These are phyloP conservation scores for Dascillus cervinus DNA, from an alignment of 2,888 invertebrate genomes.

Conservation along the genomic window DNA sequence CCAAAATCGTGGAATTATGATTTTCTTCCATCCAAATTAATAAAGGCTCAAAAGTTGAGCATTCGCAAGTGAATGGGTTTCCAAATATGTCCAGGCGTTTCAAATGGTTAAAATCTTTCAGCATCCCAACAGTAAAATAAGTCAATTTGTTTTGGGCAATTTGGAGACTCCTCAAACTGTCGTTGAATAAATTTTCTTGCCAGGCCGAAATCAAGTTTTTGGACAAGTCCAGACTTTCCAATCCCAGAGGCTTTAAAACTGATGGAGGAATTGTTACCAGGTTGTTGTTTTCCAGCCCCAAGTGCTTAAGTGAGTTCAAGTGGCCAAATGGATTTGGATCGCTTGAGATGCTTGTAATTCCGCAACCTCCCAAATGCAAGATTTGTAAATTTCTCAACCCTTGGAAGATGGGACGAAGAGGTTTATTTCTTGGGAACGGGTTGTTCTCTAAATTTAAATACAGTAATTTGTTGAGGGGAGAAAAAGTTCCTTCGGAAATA, in stretches of 20 bases:
- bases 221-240: conserved; percentile 46
- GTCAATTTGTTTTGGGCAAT: conserved; percentile 50
- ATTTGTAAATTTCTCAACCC: conserved; percentile 46
- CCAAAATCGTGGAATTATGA: conserved; percentile 25
- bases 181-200: conserved; percentile 48
- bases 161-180: conserved; percentile 39
- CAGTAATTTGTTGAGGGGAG: conserved; percentile 40
- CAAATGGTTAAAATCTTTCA: conserved; percentile 47
- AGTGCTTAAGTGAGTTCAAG: conserved; percentile 45
- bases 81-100: conserved; percentile 44
- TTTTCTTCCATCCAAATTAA: conserved; percentile 43
- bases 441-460: conserved; percentile 51
- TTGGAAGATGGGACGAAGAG: conserved; percentile 38
- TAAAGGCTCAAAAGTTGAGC: conserved; percentile 43
- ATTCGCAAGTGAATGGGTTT: conserved; percentile 52
- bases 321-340: conserved; percentile 47
- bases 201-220: conserved; percentile 48
- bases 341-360: conserved; percentile 40
- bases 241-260: conserved; percentile 41
- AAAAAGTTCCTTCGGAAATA: conserved; percentile 46
- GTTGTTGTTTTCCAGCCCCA: conserved; percentile 47
- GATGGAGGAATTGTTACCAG: conserved; percentile 42
- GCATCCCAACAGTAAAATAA: conserved; percentile 49
- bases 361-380: conserved; percentile 46
- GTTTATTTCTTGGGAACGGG: conserved; percentile 35